These are phyloP conservation scores for Aporrectodea caliginosa DNA, from an alignment of 1,140 invertebrate genomes.

Conservation along the genomic window DNA sequence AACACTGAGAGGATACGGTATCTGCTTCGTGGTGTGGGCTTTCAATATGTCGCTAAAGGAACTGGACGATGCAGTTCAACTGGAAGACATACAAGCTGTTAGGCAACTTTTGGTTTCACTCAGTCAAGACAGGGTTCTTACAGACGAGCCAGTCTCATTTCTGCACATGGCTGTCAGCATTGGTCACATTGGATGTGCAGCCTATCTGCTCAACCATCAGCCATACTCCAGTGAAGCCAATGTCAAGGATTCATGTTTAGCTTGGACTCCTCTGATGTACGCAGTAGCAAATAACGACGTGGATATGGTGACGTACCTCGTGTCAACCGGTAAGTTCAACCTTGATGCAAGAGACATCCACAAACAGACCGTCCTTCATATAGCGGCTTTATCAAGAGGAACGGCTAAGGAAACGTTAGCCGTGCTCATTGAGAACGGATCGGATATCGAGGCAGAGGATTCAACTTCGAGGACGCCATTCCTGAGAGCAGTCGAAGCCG, in stretches of 20 bases:
- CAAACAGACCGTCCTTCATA: constrained; percentile 10
- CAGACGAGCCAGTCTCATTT: neutral
- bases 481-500: neutral
- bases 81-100: neutral
- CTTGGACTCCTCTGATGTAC: constrained; percentile 18
- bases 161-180: neutral
- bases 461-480: constrained; percentile 10
- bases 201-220: neutral
- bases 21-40: too few species aligned
- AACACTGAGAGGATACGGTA: too few species aligned
- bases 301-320: neutral
- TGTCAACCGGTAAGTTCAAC: neutral
- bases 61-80: neutral
- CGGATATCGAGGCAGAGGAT: constrained; percentile 7
- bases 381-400: neutral
- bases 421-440: neutral
- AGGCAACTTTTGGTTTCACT: neutral
- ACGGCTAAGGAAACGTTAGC: neutral
- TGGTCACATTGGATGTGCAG: neutral
- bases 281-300: constrained; percentile 1
- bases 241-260: neutral
- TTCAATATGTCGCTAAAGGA: neutral
- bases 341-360: neutral
- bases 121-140: neutral
- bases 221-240: neutral